Evolutionary conservation across 2,113 vertebrate genomes (phyloP).

Genomic region (Coturnix japonica): DNA sequence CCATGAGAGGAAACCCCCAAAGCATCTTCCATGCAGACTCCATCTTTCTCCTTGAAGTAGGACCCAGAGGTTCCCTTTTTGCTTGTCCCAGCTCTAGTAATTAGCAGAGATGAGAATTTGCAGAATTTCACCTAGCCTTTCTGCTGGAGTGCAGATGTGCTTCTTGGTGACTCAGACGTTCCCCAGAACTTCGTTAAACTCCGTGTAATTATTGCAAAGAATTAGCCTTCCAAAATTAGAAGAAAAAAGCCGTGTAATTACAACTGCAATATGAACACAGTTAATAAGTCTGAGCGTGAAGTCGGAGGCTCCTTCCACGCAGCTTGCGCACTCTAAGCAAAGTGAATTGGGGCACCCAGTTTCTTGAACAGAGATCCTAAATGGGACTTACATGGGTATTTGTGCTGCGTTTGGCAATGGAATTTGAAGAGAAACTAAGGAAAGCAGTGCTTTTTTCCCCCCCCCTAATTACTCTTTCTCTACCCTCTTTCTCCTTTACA

Average conservation of each 20-base stretch:
- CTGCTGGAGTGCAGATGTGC: constrained; percentile 34
- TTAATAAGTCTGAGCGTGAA: constrained; percentile 55
- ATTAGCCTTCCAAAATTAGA: constrained; percentile 63
- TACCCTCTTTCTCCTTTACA: constrained; percentile 40
- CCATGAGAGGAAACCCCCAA: constrained; percentile 8
- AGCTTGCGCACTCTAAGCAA: neutral
- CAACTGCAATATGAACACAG: constrained; percentile 53
- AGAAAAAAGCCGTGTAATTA: constrained; percentile 60
- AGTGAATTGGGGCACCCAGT: neutral
- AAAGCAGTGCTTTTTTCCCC: neutral
- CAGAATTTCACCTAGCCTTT: constrained; percentile 8
- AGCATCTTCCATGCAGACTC: neutral
- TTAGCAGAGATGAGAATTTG: constrained; percentile 24
- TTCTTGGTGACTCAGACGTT: constrained; percentile 57
- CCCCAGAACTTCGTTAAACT: constrained; percentile 55
- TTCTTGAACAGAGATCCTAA: neutral
- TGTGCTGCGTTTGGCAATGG: neutral
- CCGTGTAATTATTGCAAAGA: constrained; percentile 47
- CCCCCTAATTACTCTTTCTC: neutral
- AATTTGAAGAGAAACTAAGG: neutral
- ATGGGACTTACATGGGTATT: neutral
- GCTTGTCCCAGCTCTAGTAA: neutral
- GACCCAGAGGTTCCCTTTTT: neutral
- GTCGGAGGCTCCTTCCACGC: constrained; percentile 37
- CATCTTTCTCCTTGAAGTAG: neutral